Percentiles rank a stretch among this genome's conserved stretches.
These are phyloP conservation scores for Synaphobranchus kaupii DNA, from an alignment of 2,797 vertebrate genomes.

Conservation along the genomic window DNA sequence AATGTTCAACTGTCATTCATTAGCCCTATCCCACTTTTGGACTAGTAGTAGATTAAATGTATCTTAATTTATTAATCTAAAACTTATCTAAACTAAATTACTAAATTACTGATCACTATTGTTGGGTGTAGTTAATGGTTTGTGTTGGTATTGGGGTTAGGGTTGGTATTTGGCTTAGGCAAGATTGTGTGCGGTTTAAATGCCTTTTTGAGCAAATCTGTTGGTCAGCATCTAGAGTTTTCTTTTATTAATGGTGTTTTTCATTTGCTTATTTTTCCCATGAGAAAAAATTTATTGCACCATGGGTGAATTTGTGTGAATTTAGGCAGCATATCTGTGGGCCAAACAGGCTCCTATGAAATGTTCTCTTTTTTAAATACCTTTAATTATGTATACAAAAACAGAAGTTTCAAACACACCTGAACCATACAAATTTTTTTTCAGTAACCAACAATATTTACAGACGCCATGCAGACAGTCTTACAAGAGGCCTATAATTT, in stretches of 20 bases:
- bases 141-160: neutral
- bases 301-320: conserved; percentile 71
- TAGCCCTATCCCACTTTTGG: neutral
- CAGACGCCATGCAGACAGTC: conserved; percentile 68
- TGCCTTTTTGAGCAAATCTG: neutral
- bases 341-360: conserved; percentile 78
- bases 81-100: neutral
- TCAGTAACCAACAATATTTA: conserved; percentile 66
- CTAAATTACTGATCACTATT: neutral
- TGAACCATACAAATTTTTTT: conserved; percentile 82
- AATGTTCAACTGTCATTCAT: neutral
- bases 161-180: neutral
- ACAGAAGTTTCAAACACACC: conserved; percentile 76
- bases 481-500: conserved; percentile 50
- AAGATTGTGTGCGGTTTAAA: neutral
- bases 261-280: conserved; percentile 56
- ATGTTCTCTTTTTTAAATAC: conserved; percentile 75
- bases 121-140: neutral
- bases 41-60: neutral
- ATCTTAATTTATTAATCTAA: too few species aligned
- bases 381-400: conserved; percentile 84
- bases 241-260: neutral
- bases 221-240: neutral
- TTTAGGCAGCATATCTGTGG: conserved; percentile 56
- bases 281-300: conserved; percentile 85